Percentiles rank a stretch among this genome's conserved stretches.
phyloP scores from a whole-genome alignment of 1,140 invertebrate species.

The Apis laboriosa region DNA sequence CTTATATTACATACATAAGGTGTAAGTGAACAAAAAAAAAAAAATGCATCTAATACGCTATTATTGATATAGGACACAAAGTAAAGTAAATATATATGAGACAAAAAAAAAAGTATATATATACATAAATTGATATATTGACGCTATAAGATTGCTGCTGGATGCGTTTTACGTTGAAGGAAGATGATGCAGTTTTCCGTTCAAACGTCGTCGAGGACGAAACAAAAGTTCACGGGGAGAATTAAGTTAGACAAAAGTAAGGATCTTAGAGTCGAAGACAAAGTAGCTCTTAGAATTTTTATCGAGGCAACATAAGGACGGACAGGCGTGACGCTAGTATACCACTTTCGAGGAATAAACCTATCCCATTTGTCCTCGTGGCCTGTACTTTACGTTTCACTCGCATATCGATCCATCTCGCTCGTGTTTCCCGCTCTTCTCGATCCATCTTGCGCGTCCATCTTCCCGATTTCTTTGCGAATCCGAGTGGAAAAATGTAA shows the following conservation, averaged over 20 bases:
- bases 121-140: constrained; percentile 73
- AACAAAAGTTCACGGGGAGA: constrained; percentile 60
- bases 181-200: constrained; percentile 51
- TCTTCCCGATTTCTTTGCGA: background rate
- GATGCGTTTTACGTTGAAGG: constrained; percentile 68
- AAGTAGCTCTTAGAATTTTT: constrained; percentile 64
- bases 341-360: constrained; percentile 36
- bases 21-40: constrained; percentile 78
- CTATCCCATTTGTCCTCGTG: constrained; percentile 28
- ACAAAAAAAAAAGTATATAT: constrained; percentile 75
- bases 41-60: constrained; percentile 78
- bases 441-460: constrained; percentile 22
- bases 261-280: constrained; percentile 59
- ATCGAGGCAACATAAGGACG: constrained; percentile 55
- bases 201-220: constrained; percentile 60
- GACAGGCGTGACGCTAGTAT: constrained; percentile 59
- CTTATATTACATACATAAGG: constrained; percentile 80
- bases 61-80: constrained; percentile 80
- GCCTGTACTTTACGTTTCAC: constrained; percentile 26
- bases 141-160: constrained; percentile 74
- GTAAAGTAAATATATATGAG: constrained; percentile 75
- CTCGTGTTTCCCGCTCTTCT: constrained; percentile 11
- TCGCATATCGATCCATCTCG: constrained; percentile 18
- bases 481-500: background rate
- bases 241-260: constrained; percentile 58